Percentiles rank a stretch among this genome's conserved stretches.
Conservation (phyloP, 2,888 invertebrate genomes). For the Eucriotettix oculatus region DNA sequence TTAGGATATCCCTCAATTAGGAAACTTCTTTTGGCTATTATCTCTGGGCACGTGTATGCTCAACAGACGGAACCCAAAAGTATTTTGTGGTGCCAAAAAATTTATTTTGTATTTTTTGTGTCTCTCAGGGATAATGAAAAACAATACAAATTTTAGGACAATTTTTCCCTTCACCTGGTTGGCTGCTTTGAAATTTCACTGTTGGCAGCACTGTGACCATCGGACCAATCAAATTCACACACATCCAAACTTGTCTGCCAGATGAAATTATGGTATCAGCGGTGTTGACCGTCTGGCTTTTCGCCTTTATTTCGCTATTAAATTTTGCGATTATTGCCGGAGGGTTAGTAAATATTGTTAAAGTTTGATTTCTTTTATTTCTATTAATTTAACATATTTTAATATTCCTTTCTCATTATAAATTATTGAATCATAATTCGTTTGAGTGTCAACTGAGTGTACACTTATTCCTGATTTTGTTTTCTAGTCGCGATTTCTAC, state of each 20-base stretch:
- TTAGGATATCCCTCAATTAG: too few species aligned
- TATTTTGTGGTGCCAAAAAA: too few species aligned
- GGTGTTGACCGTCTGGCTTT: background rate
- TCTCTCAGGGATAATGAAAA: too few species aligned
- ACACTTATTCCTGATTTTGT: background rate
- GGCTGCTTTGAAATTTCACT: background rate
- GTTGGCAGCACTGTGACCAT: background rate
- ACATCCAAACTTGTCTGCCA: constrained; percentile 5
- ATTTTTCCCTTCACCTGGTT: too few species aligned
- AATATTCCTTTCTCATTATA: background rate
- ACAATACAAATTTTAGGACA: too few species aligned
- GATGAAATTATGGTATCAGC: constrained; percentile 3
- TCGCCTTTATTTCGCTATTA: constrained; percentile 3
- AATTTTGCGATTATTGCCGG: constrained; percentile 1
- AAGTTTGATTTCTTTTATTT: too few species aligned
- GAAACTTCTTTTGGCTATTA: too few species aligned
- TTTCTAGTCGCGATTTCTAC: constrained; percentile 64
- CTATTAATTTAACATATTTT: too few species aligned
- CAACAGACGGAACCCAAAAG: too few species aligned
- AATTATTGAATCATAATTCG: background rate
- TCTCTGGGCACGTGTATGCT: too few species aligned
- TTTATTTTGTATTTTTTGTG: too few species aligned
- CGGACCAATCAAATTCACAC: constrained; percentile 2
- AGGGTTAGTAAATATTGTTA: constrained; percentile 4
- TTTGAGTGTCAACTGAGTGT: background rate